Conservation (phyloP, 2,888 invertebrate species). For the Spatulosminthurus flaviceps region DNA sequence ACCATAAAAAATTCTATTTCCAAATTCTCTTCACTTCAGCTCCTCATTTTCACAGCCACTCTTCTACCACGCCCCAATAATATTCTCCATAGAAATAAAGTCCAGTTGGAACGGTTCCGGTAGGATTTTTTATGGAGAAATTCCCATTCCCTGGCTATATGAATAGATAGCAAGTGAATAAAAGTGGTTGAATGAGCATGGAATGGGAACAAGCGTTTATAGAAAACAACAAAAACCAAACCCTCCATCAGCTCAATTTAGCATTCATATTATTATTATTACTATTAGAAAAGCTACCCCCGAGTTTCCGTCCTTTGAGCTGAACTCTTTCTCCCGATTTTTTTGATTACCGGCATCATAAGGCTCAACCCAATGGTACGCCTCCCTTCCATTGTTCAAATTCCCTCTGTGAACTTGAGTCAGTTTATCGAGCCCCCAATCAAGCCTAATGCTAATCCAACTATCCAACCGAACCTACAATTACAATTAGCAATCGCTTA, state of each 20-base stretch:
- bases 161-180: neutral
- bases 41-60: no score
- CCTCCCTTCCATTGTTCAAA: neutral
- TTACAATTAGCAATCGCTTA: slow-evolving; percentile 33
- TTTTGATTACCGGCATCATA: neutral
- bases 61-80: no score
- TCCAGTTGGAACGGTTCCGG: no score
- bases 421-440: neutral
- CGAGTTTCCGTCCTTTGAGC: neutral
- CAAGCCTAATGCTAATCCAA: neutral
- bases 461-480: slow-evolving; percentile 11
- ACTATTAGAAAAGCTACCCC: neutral
- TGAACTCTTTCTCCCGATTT: neutral
- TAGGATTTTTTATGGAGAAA: no score
- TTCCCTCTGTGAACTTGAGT: neutral
- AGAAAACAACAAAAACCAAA: neutral
- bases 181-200: neutral
- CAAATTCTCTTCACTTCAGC: no score
- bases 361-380: neutral
- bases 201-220: neutral
- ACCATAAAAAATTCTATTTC: no score
- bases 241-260: slow-evolving; percentile 1
- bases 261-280: no score
- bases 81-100: no score
- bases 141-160: no score